Evolutionary conservation across 2,888 invertebrate species (phyloP), one percentile per base, ranked within the genome.

Genomic region (Diloba caeruleocephala): DNA sequence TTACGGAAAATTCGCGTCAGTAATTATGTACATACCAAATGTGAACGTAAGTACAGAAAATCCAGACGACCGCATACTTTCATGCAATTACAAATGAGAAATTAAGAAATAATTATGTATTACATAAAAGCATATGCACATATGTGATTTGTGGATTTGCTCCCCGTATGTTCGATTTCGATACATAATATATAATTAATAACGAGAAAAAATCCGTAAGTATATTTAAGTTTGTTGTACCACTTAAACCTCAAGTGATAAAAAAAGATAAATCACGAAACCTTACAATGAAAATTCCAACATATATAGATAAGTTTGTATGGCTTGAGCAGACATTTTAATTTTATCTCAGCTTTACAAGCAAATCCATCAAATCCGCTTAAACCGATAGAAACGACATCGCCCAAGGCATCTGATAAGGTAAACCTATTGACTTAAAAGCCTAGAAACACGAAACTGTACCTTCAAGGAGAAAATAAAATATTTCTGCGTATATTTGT

Each of bases 361-460:
- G 12, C n/a, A 19, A 15, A 64, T 64, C 36, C 29, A 15, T 55
- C 39, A 54, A 55, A 67, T 46, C 36, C 13, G n/a, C 28, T 25
- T 54, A 50, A 66, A 36, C 29, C 29, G 32, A 46, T 33, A 37
- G 29, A 50, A 39, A 26, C 29, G 31, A 33, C 19, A 36, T 49
- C 10, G 54, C 63, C 38, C 6, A 37, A 21, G 45, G 67, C 42
- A 14, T 37, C 10, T 14, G 39, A 25, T 46, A 43, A 50, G 14
- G 32, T 50, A 37, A 66, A 39, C 28, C 37, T 43, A 32, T 49
- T 54, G 14, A 48, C 34, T 43, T 49, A 39, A 29, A 48, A 13
- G 33, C 19, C 48, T 49, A 38, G 42, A 21, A 37, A 48, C 5
- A 13, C 26, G 39, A 50, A 50, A 12, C 13, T 17, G 8, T 55